Conservation (phyloP, 2,797 vertebrate species). For the Sebastes hubbsi region DNA sequence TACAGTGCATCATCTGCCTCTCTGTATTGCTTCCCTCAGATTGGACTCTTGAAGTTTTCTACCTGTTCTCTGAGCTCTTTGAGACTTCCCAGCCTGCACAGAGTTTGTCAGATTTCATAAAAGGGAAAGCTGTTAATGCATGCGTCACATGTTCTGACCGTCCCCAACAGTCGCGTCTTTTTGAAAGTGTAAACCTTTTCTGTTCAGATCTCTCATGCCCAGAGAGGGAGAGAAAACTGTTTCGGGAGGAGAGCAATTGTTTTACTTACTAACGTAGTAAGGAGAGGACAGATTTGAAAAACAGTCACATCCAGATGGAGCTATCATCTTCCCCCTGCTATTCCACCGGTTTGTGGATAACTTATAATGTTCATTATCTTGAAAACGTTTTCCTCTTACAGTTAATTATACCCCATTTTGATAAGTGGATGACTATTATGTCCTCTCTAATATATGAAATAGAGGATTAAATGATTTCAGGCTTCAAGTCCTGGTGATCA, state of each 20-base stretch:
- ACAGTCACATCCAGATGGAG: conserved; percentile 62
- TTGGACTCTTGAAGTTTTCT: conserved; percentile 73
- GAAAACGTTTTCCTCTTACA: conserved; percentile 73
- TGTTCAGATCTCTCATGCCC: conserved; percentile 54
- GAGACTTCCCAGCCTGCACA: conserved; percentile 58
- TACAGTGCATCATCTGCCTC: conserved; percentile 63
- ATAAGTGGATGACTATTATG: conserved; percentile 78
- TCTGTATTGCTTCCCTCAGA: conserved; percentile 67
- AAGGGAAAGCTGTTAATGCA: conserved; percentile 75
- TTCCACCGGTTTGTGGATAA: conserved; percentile 56
- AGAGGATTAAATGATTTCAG: conserved; percentile 74
- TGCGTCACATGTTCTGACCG: conserved; percentile 68
- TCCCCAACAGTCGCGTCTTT: conserved; percentile 62
- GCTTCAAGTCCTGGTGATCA: conserved; percentile 66
- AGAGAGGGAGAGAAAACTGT: conserved; percentile 46
- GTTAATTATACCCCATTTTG: conserved; percentile 80
- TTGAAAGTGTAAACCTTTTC: conserved; percentile 66
- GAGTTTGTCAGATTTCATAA: conserved; percentile 73
- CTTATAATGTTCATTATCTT: conserved; percentile 74
- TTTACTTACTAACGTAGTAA: conserved; percentile 44
- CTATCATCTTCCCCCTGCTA: conserved; percentile 54
- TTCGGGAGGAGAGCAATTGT: conserved; percentile 37
- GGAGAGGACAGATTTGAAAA: conserved; percentile 55
- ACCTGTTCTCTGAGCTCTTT: conserved; percentile 67
- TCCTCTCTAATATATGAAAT: conserved; percentile 73